Evolutionary conservation across 2,113 vertebrate genomes (phyloP).

Genomic region (Esox niger): DNA sequence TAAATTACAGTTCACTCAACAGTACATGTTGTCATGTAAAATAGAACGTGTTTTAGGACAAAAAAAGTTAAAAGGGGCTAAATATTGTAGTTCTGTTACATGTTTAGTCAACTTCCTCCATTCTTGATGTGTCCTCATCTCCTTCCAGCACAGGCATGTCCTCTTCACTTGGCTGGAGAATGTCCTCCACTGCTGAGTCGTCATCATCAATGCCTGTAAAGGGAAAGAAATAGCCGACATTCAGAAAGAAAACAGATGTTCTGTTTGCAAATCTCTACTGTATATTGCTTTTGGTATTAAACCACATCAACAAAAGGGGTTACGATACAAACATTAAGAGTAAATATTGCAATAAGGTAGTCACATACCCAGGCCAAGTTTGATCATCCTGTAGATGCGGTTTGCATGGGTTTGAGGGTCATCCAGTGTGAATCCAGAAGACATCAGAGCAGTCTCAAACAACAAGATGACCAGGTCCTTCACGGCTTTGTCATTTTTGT

Average conservation of each 20-base stretch:
- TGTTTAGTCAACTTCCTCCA: slow-evolving; percentile 81
- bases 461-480: slow-evolving; percentile 83
- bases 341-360: background rate
- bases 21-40: background rate
- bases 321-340: too few species aligned
- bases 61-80: slow-evolving; percentile 11
- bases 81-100: background rate
- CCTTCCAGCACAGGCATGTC: slow-evolving; percentile 81
- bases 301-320: too few species aligned
- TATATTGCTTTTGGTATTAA: too few species aligned
- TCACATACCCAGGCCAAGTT: slow-evolving; percentile 42
- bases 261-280: background rate
- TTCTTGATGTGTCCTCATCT: slow-evolving; percentile 79
- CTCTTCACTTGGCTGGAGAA: slow-evolving; percentile 68
- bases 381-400: slow-evolving; percentile 78
- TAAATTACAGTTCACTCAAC: background rate
- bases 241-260: background rate
- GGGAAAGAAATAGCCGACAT: slow-evolving; percentile 5
- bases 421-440: slow-evolving; percentile 81
- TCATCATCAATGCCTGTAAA: slow-evolving; percentile 77
- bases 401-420: slow-evolving; percentile 85
- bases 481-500: slow-evolving; percentile 85
- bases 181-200: slow-evolving; percentile 70
- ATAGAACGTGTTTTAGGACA: slow-evolving; percentile 16
- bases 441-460: slow-evolving; percentile 78